These are phyloP conservation scores for Paratrypauchen microcephalus DNA, from an alignment of 2,797 vertebrate genomes.

Conservation along the genomic window DNA sequence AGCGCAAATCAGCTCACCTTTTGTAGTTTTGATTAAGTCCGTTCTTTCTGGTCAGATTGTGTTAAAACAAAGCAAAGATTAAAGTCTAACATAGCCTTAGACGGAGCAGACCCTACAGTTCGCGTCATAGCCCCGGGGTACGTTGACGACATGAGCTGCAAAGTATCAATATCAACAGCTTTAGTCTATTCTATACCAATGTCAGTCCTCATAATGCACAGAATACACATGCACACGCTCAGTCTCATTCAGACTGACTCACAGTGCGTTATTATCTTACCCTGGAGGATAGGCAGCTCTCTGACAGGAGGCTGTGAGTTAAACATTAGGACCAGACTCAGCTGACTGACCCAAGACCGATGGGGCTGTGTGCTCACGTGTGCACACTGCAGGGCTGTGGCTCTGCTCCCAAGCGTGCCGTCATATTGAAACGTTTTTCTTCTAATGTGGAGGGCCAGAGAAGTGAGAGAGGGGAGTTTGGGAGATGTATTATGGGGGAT, in stretches of 20 bases:
- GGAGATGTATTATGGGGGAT: not conserved
- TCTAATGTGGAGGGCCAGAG: not conserved
- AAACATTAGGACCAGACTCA: constrained; percentile 72
- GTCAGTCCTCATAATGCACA: not conserved
- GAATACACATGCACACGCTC: constrained; percentile 31
- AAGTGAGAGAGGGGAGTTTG: not conserved
- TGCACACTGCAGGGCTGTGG: constrained; percentile 32
- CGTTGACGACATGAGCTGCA: no score
- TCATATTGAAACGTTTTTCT: constrained; percentile 28
- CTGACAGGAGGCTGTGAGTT: constrained; percentile 53
- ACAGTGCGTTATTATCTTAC: constrained; percentile 39
- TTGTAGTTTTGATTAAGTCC: no score
- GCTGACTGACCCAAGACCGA: constrained; percentile 46
- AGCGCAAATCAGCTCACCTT: no score
- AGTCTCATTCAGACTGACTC: constrained; percentile 31
- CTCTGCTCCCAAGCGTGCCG: constrained; percentile 40
- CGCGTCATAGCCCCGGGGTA: no score
- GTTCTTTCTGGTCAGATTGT: no score
- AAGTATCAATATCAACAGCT: not conserved
- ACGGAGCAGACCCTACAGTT: no score
- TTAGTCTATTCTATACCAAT: not conserved
- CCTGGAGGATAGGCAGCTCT: constrained; percentile 40
- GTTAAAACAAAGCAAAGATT: no score
- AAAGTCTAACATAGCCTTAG: no score
- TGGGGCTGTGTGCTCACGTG: constrained; percentile 47